Percentiles rank a stretch among this genome's conserved stretches.
Evolutionary conservation across 2,113 vertebrate genomes (phyloP).

Genomic region (Oryzias curvinotus): DNA sequence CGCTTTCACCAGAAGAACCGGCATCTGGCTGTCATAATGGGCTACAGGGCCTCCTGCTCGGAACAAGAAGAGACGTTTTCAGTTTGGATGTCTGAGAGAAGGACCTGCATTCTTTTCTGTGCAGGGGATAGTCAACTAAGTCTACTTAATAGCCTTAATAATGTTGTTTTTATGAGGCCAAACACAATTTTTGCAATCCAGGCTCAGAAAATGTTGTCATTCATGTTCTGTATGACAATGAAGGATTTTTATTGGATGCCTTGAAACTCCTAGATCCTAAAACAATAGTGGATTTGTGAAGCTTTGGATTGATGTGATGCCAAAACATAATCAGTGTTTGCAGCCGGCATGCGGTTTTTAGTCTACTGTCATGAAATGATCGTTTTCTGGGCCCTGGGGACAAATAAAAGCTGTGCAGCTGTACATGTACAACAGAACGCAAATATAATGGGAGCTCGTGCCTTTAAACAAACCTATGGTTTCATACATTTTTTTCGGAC

Average conservation of each 20-base stretch:
- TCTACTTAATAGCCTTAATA: not conserved
- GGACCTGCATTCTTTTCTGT: constrained; percentile 3
- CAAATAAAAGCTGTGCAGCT: not conserved
- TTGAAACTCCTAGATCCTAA: too few relatives aligned
- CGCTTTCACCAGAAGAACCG: constrained; percentile 33
- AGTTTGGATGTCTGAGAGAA: constrained; percentile 20
- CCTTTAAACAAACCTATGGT: constrained; percentile 6
- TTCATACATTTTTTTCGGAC: constrained; percentile 23
- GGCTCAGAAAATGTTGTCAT: too few relatives aligned
- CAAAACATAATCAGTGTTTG: not conserved
- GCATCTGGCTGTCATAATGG: constrained; percentile 51
- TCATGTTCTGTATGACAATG: too few relatives aligned
- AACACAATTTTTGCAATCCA: too few relatives aligned
- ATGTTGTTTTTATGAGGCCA: not conserved
- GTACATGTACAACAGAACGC: too few relatives aligned
- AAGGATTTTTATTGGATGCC: too few relatives aligned
- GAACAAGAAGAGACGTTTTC: constrained; percentile 24
- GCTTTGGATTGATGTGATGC: not conserved
- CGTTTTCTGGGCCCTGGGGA: not conserved
- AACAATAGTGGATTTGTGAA: too few relatives aligned
- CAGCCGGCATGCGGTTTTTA: not conserved
- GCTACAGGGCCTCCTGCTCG: constrained; percentile 30
- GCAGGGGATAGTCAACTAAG: not conserved
- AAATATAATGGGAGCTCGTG: not conserved
- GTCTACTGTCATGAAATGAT: not conserved